Conservation (phyloP, 2,113 vertebrate species). For the Sphaerodactylus townsendi region DNA sequence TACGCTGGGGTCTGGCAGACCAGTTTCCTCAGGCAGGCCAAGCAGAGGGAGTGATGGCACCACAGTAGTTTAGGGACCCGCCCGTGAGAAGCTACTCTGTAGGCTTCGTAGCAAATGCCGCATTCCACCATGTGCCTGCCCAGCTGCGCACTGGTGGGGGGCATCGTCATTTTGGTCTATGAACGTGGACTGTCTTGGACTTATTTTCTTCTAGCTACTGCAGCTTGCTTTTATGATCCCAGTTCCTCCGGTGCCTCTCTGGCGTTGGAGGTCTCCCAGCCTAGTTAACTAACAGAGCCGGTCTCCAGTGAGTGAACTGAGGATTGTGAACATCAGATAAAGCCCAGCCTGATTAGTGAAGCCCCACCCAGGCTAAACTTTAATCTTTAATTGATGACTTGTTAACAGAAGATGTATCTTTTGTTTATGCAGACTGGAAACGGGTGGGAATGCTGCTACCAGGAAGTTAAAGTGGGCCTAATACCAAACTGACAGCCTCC, state of each 20-base stretch:
- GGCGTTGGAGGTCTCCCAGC: background rate
- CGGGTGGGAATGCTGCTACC: background rate
- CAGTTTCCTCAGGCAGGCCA: conserved; percentile 55
- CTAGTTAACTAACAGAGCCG: background rate
- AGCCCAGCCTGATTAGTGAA: too few relatives aligned
- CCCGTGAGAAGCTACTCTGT: fast-evolving
- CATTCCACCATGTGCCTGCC: conserved; percentile 33
- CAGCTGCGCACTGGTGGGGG: background rate
- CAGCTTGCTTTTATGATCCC: too few relatives aligned
- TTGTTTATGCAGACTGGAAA: background rate
- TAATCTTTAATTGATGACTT: conserved; percentile 26
- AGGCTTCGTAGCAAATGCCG: conserved; percentile 65
- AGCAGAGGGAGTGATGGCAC: conserved; percentile 63
- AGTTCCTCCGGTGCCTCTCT: too few relatives aligned
- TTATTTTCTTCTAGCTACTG: too few relatives aligned
- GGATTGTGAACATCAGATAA: background rate
- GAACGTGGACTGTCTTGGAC: background rate
- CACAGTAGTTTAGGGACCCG: conserved; percentile 45
- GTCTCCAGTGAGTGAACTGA: background rate
- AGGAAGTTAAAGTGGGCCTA: too few relatives aligned
- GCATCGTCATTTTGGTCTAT: background rate
- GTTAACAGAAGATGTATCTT: background rate
- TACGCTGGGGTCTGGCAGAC: background rate
- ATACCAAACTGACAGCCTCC: too few relatives aligned
- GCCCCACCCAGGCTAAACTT: background rate